Evolutionary conservation across 2,797 vertebrate species (phyloP).

Genomic region (Podarcis siculus): DNA sequence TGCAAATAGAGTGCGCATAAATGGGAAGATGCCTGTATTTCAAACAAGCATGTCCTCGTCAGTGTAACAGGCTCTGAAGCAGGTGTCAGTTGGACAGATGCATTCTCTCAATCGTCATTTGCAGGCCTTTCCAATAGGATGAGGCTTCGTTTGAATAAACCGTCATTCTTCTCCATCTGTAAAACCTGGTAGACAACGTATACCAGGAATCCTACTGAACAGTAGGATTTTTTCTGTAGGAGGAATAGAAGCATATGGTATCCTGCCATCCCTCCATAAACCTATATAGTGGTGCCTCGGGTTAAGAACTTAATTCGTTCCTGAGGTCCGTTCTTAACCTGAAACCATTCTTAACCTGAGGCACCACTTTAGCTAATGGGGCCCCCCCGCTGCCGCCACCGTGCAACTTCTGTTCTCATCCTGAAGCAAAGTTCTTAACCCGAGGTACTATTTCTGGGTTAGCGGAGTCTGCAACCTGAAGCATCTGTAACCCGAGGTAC

Average conservation of each 20-base stretch:
- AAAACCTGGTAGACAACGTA: not conserved
- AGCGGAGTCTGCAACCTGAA: too few species aligned
- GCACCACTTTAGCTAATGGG: too few species aligned
- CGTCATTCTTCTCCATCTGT: not conserved
- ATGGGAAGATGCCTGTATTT: not conserved
- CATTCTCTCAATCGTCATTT: not conserved
- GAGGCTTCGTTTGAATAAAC: not conserved
- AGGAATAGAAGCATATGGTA: not conserved
- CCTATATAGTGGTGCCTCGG: not conserved
- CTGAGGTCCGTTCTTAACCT: too few species aligned
- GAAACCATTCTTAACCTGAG: too few species aligned
- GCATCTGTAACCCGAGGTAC: too few species aligned
- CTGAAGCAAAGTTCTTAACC: too few species aligned
- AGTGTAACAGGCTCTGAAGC: not conserved
- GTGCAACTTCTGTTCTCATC: too few species aligned
- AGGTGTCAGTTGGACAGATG: not conserved
- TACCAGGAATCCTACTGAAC: not conserved
- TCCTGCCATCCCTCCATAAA: not conserved
- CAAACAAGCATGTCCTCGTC: not conserved
- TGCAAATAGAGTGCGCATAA: too few species aligned
- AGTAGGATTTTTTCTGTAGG: not conserved
- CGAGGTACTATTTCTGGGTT: too few species aligned
- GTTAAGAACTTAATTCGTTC: too few species aligned
- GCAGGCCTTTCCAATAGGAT: not conserved
- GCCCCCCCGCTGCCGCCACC: too few species aligned